Evolutionary conservation across 2,888 invertebrate species (phyloP).

Genomic region (Elysia crispata): DNA sequence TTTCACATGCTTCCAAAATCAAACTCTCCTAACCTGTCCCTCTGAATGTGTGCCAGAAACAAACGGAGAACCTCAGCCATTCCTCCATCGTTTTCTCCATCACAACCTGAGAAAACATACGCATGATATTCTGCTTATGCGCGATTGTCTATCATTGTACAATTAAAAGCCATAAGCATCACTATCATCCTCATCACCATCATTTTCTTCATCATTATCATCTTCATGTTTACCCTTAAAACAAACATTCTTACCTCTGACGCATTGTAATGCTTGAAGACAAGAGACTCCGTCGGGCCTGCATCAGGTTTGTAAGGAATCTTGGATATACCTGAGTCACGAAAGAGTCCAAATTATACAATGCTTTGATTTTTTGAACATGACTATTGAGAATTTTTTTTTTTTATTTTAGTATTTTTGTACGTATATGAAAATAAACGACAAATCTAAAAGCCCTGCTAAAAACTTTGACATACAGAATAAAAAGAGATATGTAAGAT

Average conservation of each 20-base stretch:
- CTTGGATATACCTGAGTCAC: constrained; percentile 79
- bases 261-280: constrained; percentile 82
- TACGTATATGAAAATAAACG: no score
- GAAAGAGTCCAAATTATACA: neutral
- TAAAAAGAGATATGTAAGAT: no score
- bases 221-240: neutral
- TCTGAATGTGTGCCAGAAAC: constrained; percentile 80
- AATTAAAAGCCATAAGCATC: neutral
- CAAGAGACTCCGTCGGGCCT: constrained; percentile 79
- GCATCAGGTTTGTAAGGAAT: constrained; percentile 81
- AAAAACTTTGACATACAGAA: no score
- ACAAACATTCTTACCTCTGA: constrained; percentile 77
- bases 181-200: no score
- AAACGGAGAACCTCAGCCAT: constrained; percentile 83
- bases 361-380: no score
- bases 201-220: no score
- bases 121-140: neutral
- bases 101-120: constrained; percentile 70
- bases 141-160: neutral
- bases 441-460: no score
- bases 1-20: no score
- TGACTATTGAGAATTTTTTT: no score
- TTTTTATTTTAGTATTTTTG: no score
- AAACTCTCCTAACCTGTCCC: constrained; percentile 73
- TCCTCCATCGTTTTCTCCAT: constrained; percentile 83